Conservation (phyloP, 2,888 invertebrate species). For the Rutpela maculata region DNA sequence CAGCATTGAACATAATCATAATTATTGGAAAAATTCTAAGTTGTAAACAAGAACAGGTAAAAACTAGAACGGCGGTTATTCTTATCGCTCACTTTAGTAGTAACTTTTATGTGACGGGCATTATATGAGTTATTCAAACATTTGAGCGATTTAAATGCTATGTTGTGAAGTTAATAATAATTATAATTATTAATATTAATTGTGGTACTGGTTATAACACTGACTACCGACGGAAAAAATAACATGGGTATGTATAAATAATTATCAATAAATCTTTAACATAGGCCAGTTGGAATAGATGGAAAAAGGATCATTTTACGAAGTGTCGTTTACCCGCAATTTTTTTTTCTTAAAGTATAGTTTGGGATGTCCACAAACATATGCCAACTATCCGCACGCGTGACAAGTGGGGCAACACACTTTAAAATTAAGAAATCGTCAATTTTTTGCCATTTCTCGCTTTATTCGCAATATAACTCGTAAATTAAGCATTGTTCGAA, state of each 20-base stretch:
- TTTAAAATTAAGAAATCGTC: no score
- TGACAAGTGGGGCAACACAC: no score
- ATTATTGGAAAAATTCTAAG: not conserved
- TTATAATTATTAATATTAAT: not conserved
- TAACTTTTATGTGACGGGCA: not conserved
- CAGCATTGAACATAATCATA: not conserved
- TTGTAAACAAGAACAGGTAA: not conserved
- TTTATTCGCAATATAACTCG: no score
- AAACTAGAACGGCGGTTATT: not conserved
- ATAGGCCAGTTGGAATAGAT: no score
- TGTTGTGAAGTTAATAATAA: not conserved
- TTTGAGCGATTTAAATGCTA: not conserved
- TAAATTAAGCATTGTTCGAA: no score
- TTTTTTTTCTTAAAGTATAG: no score
- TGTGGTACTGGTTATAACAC: not conserved
- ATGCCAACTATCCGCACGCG: no score
- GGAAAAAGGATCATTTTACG: no score
- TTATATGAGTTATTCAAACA: not conserved
- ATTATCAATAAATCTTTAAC: not conserved
- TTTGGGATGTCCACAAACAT: no score
- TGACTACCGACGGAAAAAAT: not conserved
- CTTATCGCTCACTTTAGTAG: not conserved
- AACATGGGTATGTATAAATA: conserved; percentile 1
- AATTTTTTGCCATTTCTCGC: no score
- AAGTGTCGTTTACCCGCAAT: no score